A percentile compares a stretch with the other conserved stretches of the same genome.
phyloP scores from a whole-genome alignment of 2,888 invertebrate species.

The Byasa hedistus region DNA sequence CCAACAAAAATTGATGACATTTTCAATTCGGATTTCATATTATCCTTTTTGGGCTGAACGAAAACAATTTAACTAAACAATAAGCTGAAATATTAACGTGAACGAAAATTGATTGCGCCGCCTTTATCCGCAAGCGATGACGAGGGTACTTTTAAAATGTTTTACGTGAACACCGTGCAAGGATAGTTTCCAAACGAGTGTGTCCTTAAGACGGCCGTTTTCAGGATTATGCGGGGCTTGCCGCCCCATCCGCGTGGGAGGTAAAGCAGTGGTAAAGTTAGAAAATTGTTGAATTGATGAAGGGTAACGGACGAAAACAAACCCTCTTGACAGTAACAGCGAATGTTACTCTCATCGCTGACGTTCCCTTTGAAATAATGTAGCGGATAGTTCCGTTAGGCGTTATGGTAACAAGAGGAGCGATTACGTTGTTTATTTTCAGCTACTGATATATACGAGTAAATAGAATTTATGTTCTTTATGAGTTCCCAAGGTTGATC shows the following conservation, averaged over 20 bases:
- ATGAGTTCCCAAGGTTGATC: too few species aligned
- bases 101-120: neutral
- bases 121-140: neutral
- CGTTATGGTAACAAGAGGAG: conserved; percentile 7
- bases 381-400: conserved; percentile 38
- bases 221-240: conserved; percentile 19
- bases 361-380: conserved; percentile 50
- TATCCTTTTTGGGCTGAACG: too few species aligned
- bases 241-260: conserved; percentile 16
- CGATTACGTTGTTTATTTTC: conserved; percentile 1
- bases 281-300: conserved; percentile 23
- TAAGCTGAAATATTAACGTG: neutral
- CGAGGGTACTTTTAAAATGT: conserved; percentile 1
- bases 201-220: conserved; percentile 10
- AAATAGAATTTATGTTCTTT: too few species aligned
- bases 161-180: neutral
- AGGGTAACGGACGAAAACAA: conserved; percentile 41
- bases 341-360: conserved; percentile 47
- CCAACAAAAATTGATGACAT: too few species aligned
- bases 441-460: neutral
- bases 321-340: conserved; percentile 46
- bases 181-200: conserved; percentile 6
- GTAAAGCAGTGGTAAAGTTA: conserved; percentile 22
- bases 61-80: too few species aligned
- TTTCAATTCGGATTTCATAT: too few species aligned